phyloP scores from a whole-genome alignment of 2,797 vertebrate species.

The Stomatorhinus walkeri region DNA sequence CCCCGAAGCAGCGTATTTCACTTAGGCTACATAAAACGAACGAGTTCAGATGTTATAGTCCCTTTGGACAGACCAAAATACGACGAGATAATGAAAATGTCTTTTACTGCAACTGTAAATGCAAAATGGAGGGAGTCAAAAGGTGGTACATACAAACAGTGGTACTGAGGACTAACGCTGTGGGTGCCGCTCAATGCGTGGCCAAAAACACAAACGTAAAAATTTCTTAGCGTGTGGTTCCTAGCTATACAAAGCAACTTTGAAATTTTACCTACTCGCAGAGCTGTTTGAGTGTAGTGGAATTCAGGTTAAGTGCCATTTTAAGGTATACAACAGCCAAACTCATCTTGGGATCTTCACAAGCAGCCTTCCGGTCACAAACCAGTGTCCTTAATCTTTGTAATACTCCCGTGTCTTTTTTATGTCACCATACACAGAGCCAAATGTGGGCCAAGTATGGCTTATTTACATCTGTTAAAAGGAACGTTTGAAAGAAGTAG shows the following conservation, averaged over 20 bases:
- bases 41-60: constrained; percentile 5
- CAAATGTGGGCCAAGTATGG: neutral
- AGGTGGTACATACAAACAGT: neutral
- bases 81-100: neutral
- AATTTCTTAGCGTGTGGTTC: neutral
- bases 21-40: neutral
- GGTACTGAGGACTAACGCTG: neutral
- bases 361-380: neutral
- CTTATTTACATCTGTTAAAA: neutral
- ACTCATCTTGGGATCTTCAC: neutral
- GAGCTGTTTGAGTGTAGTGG: neutral
- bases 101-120: constrained; percentile 4
- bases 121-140: neutral
- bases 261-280: neutral
- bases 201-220: neutral
- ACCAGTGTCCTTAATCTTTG: neutral
- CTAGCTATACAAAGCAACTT: neutral
- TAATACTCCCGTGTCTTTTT: neutral
- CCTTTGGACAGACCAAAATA: neutral
- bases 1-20: constrained; percentile 5
- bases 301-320: neutral
- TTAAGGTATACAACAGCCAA: neutral
- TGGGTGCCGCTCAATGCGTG: neutral
- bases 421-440: neutral
- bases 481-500: neutral